These are phyloP conservation scores for Phymorhynchus buccinoides DNA, from an alignment of 1,140 invertebrate species.

Conservation along the genomic window DNA sequence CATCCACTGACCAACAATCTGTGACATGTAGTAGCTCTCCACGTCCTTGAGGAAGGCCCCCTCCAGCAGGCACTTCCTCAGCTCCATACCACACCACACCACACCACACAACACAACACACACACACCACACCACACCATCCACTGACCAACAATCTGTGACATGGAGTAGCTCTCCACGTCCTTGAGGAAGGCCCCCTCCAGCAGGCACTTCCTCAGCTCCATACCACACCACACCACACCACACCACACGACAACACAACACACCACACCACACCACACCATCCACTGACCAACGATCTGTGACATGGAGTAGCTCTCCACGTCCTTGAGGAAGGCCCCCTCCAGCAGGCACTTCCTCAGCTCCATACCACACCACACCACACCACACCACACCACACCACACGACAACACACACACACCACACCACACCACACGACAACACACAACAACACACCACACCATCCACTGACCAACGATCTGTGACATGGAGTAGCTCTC, in stretches of 20 bases:
- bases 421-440: no score
- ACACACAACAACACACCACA: no score
- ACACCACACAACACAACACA: no score
- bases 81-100: no score
- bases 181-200: constrained; percentile 67
- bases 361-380: constrained; percentile 71
- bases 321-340: constrained; percentile 64
- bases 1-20: constrained; percentile 62
- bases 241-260: no score
- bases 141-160: no score
- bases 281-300: constrained; percentile 60
- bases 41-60: constrained; percentile 67
- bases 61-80: constrained; percentile 65
- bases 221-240: constrained; percentile 70
- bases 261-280: no score
- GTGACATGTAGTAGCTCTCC: constrained; percentile 59
- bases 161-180: constrained; percentile 59
- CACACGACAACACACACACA: no score
- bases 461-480: constrained; percentile 60
- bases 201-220: no score
- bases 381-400: no score
- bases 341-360: constrained; percentile 63
- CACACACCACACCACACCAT: no score
- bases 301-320: constrained; percentile 61
- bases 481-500: constrained; percentile 62